Percentiles rank a stretch among this genome's conserved stretches.
Evolutionary conservation across 2,888 invertebrate species (phyloP).

Genomic region (Heliconius aoede): DNA sequence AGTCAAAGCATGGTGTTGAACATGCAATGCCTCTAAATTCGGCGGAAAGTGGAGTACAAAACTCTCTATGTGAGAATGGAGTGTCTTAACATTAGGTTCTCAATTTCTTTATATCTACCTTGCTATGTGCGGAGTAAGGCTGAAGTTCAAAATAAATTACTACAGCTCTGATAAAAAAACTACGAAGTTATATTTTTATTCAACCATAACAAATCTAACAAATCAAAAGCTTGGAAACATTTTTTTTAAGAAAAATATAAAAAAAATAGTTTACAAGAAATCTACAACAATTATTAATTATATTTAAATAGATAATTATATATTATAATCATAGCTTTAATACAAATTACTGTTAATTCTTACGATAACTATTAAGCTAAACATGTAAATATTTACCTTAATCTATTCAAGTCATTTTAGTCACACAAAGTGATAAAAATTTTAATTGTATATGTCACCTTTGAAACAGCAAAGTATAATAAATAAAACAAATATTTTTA

Average conservation of each 20-base stretch:
- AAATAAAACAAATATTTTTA: background rate
- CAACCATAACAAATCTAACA: too few relatives aligned
- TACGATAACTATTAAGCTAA: background rate
- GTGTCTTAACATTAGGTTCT: too few relatives aligned
- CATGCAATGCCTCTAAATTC: too few relatives aligned
- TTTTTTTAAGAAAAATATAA: too few relatives aligned
- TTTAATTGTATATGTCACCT: background rate
- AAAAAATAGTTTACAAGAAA: background rate
- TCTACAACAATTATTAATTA: background rate
- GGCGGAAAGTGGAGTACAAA: too few relatives aligned
- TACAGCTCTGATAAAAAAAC: too few relatives aligned
- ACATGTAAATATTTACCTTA: background rate
- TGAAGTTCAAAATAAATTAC: too few relatives aligned
- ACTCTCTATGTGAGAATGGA: too few relatives aligned
- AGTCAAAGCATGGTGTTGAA: too few relatives aligned
- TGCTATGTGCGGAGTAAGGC: too few relatives aligned
- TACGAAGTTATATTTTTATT: background rate
- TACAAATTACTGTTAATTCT: background rate
- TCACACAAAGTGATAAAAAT: background rate
- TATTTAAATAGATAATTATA: background rate
- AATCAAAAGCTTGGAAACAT: too few relatives aligned
- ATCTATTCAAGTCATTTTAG: background rate
- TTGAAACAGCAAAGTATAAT: background rate
- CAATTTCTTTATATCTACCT: too few relatives aligned
- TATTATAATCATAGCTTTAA: background rate